These are phyloP conservation scores for Bombus fervidus DNA, from an alignment of 1,140 invertebrate genomes.

Conservation along the genomic window DNA sequence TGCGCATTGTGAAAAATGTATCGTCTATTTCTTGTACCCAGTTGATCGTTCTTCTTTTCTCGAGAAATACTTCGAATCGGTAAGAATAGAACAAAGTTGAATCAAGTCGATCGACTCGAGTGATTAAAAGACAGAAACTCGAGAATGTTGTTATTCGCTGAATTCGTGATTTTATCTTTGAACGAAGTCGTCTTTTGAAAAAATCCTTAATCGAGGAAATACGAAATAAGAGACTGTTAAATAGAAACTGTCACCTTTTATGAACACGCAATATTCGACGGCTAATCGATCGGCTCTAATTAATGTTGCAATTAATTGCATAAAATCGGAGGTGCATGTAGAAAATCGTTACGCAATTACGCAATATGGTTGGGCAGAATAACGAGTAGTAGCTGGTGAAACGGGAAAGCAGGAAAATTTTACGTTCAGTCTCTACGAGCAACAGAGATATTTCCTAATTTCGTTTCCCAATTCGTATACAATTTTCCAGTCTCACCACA, in stretches of 20 bases:
- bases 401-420: not conserved
- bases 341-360: conserved; percentile 23
- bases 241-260: not conserved
- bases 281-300: not conserved
- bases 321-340: not conserved
- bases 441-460: not conserved
- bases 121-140: too few species aligned
- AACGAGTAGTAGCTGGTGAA: not conserved
- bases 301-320: conserved; percentile 4
- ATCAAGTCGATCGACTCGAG: too few species aligned
- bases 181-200: not conserved
- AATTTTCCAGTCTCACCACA: not conserved
- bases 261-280: too few species aligned
- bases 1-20: not conserved
- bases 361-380: not conserved
- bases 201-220: not conserved
- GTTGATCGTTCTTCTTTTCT: not conserved
- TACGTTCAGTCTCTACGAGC: not conserved
- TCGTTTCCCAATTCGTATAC: too few species aligned
- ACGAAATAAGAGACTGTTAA: not conserved
- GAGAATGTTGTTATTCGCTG: not conserved
- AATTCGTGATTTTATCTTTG: not conserved
- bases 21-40: too few species aligned
- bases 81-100: too few species aligned
- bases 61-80: not conserved